Conservation (phyloP, 23 tunicate species). For the Corella eumyota region DNA sequence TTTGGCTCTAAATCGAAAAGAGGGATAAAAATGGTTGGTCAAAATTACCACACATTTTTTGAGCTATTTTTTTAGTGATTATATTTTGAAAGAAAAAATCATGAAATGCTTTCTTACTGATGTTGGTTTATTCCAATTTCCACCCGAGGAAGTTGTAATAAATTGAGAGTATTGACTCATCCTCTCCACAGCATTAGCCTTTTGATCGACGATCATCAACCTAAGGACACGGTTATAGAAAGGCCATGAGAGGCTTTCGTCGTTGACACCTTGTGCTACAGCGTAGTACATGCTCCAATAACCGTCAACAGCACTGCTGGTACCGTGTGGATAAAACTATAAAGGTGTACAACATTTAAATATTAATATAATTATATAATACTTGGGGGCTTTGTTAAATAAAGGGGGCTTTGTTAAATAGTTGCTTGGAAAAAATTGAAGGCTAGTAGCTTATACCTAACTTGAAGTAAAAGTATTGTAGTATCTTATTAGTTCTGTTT, state of each 20-base stretch:
- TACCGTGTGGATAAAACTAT: slow-evolving; percentile 66
- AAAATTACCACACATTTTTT: too few species aligned
- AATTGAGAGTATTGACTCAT: slow-evolving; percentile 30
- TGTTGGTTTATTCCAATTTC: slow-evolving; percentile 68
- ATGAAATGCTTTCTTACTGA: slow-evolving; percentile 4
- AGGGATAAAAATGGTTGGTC: too few species aligned
- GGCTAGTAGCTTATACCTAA: background rate
- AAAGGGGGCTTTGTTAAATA: too few species aligned
- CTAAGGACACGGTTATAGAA: slow-evolving; percentile 48
- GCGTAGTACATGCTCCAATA: slow-evolving; percentile 68
- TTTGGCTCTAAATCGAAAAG: slow-evolving; percentile 10
- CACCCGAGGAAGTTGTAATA: slow-evolving; percentile 36
- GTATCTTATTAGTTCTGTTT: too few species aligned
- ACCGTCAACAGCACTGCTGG: slow-evolving; percentile 29
- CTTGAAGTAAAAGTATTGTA: background rate
- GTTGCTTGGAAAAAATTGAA: too few species aligned
- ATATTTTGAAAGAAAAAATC: background rate
- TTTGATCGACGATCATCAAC: slow-evolving; percentile 61
- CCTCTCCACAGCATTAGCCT: slow-evolving; percentile 35
- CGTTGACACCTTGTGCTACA: slow-evolving; percentile 53
- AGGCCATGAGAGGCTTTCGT: slow-evolving; percentile 76
- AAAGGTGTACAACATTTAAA: background rate
- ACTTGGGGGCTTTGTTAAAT: too few species aligned
- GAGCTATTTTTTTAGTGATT: background rate
- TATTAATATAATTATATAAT: background rate